Base-by-base conservation (phyloP, 2,888 invertebrate genomes). In the Gryllus longicercus region DNA sequence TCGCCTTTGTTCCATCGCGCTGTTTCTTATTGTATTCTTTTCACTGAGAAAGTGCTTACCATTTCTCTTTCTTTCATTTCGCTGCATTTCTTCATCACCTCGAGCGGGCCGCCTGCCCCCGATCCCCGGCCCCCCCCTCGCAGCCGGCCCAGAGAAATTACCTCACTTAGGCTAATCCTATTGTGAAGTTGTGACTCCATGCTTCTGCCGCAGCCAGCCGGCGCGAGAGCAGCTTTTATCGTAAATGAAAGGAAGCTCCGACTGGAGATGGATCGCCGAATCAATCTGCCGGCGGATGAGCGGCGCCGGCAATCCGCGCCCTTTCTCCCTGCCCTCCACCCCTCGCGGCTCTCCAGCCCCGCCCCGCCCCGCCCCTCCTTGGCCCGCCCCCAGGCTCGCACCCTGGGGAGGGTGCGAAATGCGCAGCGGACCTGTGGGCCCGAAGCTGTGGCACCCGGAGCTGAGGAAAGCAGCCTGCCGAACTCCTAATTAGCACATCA, bases 101-200 rank as follows among this genome's bases (percentile, higher is more conserved):
- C 49, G 77, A 63, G 63, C 63, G 63, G 16, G 63, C 14, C 5
- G 63, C 63, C 8, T 50, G 50, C 21, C 77, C 77, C 49, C 51
- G n/a, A 10, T 75, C 78, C 78, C 75, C 63, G 12, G 38, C 78
- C 78, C 75, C 78, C 75, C 76, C 50, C 78, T 63, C 75, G 78
- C 78, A 75, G 38, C 63, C 78, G 77, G 80, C 78, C 78, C 78
- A 80, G 80, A 80, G 80, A 80, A 80, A 80, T 80, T 80, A 80
- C 80, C 51, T 78, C 80, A 80, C 80, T 80, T 80, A 78, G 80
- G 80, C 51, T 80, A 80, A 80, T 80, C 80, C 80, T 76, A 80
- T 80, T 80, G 80, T 80, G 78, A 25, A 77, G 77, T 77, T 77
- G 77, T 77, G 77, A 77, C 79, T 79, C 77, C 12, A 77, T 63